phyloP scores from a whole-genome alignment of 53 echinoderm and acorn worm species.

The Henricia sp. region DNA sequence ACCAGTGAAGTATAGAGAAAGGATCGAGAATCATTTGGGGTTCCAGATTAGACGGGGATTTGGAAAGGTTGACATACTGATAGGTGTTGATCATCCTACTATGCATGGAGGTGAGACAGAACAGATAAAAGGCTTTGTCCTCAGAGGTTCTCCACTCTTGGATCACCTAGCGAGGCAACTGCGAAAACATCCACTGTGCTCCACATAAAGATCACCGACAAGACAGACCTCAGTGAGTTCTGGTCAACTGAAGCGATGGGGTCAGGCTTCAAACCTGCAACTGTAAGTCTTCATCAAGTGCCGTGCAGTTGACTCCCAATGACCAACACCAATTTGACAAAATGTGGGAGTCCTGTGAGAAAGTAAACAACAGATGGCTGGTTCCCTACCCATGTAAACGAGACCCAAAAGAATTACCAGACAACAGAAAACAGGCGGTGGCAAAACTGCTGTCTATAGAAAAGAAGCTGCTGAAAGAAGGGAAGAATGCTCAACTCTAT shows the following conservation, averaged over 20 bases:
- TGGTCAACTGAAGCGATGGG: constrained; percentile 60
- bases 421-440: not conserved
- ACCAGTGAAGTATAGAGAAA: too few species aligned
- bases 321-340: not conserved
- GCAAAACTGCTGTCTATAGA: constrained; percentile 9
- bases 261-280: constrained; percentile 33
- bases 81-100: too few species aligned
- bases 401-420: constrained; percentile 10
- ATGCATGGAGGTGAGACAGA: too few species aligned
- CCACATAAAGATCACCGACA: constrained; percentile 49
- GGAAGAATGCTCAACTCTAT: not conserved
- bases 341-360: constrained; percentile 49
- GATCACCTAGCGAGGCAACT: constrained; percentile 25
- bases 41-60: too few species aligned
- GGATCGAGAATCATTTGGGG: too few species aligned
- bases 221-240: constrained; percentile 52
- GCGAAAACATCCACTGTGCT: constrained; percentile 39
- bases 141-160: constrained; percentile 61
- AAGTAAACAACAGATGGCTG: constrained; percentile 23
- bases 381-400: constrained; percentile 17
- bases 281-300: constrained; percentile 1
- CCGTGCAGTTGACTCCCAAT: not conserved
- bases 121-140: too few species aligned
- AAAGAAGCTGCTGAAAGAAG: constrained; percentile 1
- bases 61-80: too few species aligned